These are phyloP conservation scores for Argyresthia goedartella DNA, from an alignment of 2,888 invertebrate species.

Conservation along the genomic window DNA sequence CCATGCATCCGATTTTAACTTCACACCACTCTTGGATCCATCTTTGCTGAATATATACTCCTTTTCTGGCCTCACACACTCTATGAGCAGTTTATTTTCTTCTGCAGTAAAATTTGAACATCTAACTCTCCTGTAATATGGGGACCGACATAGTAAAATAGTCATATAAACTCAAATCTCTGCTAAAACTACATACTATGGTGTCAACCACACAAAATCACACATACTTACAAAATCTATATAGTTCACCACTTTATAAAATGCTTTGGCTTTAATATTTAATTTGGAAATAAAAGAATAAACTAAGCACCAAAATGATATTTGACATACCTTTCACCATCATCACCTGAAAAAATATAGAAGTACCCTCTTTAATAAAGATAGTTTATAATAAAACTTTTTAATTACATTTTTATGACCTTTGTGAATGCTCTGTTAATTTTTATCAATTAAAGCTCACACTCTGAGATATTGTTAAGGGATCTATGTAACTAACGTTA, in stretches of 20 bases:
- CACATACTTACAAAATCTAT: neutral
- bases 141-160: no score
- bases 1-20: constrained; percentile 45
- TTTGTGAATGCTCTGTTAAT: no score
- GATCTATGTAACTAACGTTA: no score
- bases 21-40: constrained; percentile 22
- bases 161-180: no score
- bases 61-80: constrained; percentile 49
- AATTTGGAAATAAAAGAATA: no score
- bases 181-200: no score
- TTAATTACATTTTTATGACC: no score
- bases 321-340: neutral
- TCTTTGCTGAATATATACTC: constrained; percentile 32
- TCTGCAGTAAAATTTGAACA: constrained; percentile 37
- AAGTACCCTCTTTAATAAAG: neutral
- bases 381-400: neutral
- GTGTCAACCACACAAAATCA: neutral
- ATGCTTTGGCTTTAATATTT: no score
- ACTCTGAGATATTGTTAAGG: no score
- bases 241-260: no score
- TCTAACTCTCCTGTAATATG: neutral
- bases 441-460: no score
- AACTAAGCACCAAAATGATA: no score
- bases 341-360: neutral
- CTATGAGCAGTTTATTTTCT: constrained; percentile 42